Evolutionary conservation across 2,888 invertebrate genomes (phyloP), one percentile per base, ranked within the genome.

Genomic region (Melanargia galathea): DNA sequence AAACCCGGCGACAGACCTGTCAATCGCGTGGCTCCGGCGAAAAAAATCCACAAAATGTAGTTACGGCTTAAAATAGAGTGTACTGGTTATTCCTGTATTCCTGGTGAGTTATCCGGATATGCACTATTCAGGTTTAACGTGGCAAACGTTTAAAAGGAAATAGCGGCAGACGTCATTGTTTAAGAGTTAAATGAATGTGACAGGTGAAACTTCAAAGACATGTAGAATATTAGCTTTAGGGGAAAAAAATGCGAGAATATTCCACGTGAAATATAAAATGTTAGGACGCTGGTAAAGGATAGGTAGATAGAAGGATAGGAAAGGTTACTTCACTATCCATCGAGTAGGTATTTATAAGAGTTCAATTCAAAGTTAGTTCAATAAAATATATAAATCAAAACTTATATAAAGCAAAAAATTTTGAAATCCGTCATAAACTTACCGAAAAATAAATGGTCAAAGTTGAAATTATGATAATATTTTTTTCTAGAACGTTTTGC

Each of bases 51-150:
- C 71, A 77, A 82, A 80, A 82, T 71, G 77, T 78, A 75, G 79
- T 83, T 81, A 79, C 79, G 77, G 77, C 74, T 77, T 78, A 79
- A 84, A 84, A 82, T 77, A 76, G 75, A 73, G 68, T 71, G 78
- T 76, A 74, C 68, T 76, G 73, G 75, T 16, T 52, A 30, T 46
- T 13, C 45, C 18, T 46, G 20, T 26, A 35, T 3, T 51, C 51
- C 61, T 65, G 64, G 75, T 77, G 72, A 74, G 73, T 76, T 74
- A 75, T 70, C 76, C 76, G 76, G 81, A 83, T 80, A 78, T 76
- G 73, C 79, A 79, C 80, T 80, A 78, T 80, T 75, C 76, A 67
- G 63, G 54, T 54, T 65, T 71, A 65, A 71, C 68, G 66, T 64
- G 66, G 64, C 68, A 69, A 74, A 70, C 60, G 63, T 56, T 66